These are phyloP conservation scores for Epizoanthus rinbou DNA, from an alignment of 92 coral and sea anemone genomes.

Conservation along the genomic window DNA sequence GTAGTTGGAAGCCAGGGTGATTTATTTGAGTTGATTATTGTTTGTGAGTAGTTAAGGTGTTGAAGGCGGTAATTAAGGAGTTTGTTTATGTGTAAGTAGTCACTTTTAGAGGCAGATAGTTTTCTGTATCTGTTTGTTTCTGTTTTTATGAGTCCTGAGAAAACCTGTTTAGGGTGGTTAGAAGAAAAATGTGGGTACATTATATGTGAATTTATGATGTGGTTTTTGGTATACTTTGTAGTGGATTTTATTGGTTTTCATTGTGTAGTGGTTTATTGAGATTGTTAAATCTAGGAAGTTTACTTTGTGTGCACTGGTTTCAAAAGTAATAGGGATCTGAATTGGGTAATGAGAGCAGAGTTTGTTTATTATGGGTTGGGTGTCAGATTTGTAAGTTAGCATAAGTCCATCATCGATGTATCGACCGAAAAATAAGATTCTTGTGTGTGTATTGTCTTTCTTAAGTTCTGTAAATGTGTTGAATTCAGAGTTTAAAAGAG, in stretches of 20 bases:
- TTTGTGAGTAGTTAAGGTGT: too few species aligned
- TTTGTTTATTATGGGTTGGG: background rate
- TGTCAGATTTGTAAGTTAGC: background rate
- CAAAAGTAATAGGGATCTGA: background rate
- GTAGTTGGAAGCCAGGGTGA: too few species aligned
- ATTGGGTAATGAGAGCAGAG: background rate
- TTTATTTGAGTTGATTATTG: too few species aligned
- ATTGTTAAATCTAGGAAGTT: background rate
- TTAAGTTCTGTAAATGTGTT: constrained; percentile 21
- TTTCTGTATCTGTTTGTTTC: too few species aligned
- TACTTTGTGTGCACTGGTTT: background rate
- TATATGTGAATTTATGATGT: too few species aligned
- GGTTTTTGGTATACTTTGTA: too few species aligned
- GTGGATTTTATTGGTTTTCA: background rate
- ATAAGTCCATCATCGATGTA: background rate
- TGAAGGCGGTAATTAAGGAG: too few species aligned
- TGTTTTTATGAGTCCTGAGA: too few species aligned
- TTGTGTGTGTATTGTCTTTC: background rate
- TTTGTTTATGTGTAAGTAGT: too few species aligned
- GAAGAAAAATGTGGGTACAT: too few species aligned
- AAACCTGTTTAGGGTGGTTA: too few species aligned
- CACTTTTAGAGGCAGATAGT: too few species aligned
- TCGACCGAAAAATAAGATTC: background rate
- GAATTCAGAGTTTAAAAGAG: constrained; percentile 34
- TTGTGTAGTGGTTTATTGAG: background rate